phyloP scores from a whole-genome alignment of 2,888 invertebrate species.

The Drosophila cracens region DNA sequence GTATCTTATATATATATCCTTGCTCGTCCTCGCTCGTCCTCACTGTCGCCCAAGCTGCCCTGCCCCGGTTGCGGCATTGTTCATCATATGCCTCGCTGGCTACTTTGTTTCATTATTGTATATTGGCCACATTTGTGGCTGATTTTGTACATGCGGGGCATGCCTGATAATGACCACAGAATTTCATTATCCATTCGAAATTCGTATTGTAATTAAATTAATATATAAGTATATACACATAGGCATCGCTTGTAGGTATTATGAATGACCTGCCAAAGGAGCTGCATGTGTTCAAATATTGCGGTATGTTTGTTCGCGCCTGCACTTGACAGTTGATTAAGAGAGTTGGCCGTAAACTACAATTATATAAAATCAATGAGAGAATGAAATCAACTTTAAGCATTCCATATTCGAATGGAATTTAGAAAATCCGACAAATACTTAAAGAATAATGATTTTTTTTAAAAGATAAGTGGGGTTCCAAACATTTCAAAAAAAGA shows the following conservation, averaged over 20 bases:
- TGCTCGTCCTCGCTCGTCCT: slow-evolving; percentile 41
- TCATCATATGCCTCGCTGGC: slow-evolving; percentile 67
- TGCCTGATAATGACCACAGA: slow-evolving; percentile 76
- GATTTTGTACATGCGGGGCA: slow-evolving; percentile 70
- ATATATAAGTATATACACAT: slow-evolving; percentile 46
- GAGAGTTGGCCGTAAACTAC: not conserved
- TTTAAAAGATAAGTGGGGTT: not conserved
- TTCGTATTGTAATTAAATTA: slow-evolving; percentile 79
- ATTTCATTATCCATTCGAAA: slow-evolving; percentile 78
- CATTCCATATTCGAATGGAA: not conserved
- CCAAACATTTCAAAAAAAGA: not conserved
- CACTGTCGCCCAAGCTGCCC: not conserved
- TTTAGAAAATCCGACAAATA: not conserved
- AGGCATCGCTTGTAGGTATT: slow-evolving; percentile 25
- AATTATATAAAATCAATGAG: not conserved
- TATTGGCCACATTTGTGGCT: slow-evolving; percentile 79
- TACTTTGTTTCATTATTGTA: slow-evolving; percentile 69
- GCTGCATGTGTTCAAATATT: not conserved
- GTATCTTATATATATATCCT: slow-evolving; percentile 31
- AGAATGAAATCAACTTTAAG: not conserved
- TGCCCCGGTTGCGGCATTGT: slow-evolving; percentile 51
- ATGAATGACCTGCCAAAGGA: not conserved
- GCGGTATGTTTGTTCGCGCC: slow-evolving; percentile 1
- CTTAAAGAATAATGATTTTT: not conserved
- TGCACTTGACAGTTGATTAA: not conserved